phyloP scores from a whole-genome alignment of 2,888 invertebrate genomes.

The Synanthedon tipuliformis region DNA sequence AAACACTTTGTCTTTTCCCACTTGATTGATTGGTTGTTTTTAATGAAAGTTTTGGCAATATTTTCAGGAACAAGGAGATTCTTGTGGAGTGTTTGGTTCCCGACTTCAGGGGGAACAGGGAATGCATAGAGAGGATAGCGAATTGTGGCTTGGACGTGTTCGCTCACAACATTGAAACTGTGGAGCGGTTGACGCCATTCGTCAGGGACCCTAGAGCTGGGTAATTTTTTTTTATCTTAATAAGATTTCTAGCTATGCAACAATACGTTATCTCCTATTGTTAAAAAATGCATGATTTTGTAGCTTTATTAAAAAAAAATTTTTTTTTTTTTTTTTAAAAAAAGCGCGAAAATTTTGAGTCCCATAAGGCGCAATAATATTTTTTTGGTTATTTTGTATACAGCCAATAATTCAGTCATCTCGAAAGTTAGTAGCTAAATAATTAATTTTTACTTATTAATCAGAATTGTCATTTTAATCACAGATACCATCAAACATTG shows the following conservation, averaged over 20 bases:
- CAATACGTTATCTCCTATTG: too few relatives aligned
- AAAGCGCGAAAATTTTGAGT: not conserved
- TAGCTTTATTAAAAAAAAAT: too few relatives aligned
- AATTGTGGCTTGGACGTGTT: constrained; percentile 92
- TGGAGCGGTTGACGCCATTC: constrained; percentile 88
- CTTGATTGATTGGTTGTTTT: not conserved
- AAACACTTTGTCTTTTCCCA: not conserved
- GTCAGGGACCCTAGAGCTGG: constrained; percentile 94
- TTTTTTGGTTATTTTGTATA: not conserved
- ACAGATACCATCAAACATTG: constrained; percentile 80
- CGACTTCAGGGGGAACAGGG: constrained; percentile 89
- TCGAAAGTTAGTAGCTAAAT: too few relatives aligned
- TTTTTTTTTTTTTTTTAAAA: not conserved
- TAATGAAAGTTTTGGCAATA: too few relatives aligned
- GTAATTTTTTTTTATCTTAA: constrained; percentile 53
- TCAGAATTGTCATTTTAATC: constrained; percentile 4
- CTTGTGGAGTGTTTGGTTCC: constrained; percentile 97
- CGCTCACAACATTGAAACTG: constrained; percentile 99
- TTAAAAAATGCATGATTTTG: too few relatives aligned
- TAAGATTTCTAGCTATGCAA: too few relatives aligned
- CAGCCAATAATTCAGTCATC: not conserved
- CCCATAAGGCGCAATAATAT: not conserved
- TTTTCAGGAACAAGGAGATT: constrained; percentile 80
- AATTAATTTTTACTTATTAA: too few relatives aligned
- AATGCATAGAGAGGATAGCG: constrained; percentile 80